Evolutionary conservation across 1,140 invertebrate species (phyloP).

Genomic region (Anoplophora glabripennis): DNA sequence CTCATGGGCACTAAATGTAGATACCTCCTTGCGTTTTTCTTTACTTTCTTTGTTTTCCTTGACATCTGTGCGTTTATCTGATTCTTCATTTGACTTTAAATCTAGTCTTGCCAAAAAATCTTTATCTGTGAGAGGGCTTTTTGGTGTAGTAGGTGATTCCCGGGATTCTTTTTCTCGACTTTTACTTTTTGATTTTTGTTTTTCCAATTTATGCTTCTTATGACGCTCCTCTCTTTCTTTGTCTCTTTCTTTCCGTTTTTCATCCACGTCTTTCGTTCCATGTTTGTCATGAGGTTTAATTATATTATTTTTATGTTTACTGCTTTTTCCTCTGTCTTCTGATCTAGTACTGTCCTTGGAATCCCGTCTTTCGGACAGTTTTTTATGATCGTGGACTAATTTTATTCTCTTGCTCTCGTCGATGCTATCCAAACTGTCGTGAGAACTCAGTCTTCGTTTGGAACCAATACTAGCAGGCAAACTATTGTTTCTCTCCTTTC

Average conservation of each 20-base stretch:
- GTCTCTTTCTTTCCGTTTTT: constrained; percentile 37
- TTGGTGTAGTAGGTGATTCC: constrained; percentile 22
- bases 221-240: constrained; percentile 45
- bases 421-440: constrained; percentile 63
- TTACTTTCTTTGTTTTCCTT: constrained; percentile 58
- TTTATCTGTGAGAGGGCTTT: constrained; percentile 52
- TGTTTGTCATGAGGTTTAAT: constrained; percentile 33
- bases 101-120: constrained; percentile 65
- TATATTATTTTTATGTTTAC: constrained; percentile 43
- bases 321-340: constrained; percentile 35
- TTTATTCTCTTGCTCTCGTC: constrained; percentile 70
- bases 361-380: constrained; percentile 61
- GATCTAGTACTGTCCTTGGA: constrained; percentile 64
- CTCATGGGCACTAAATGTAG: constrained; percentile 50
- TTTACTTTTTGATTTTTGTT: constrained; percentile 45
- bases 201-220: constrained; percentile 43
- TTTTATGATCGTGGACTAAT: constrained; percentile 56
- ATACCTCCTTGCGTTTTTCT: constrained; percentile 54
- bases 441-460: constrained; percentile 74
- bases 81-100: constrained; percentile 56
- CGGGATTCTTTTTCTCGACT: constrained; percentile 45
- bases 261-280: constrained; percentile 34
- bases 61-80: constrained; percentile 55
- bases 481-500: constrained; percentile 60
- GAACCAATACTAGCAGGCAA: constrained; percentile 61